Conservation (phyloP, 1,140 invertebrate species). For the Drosophila neocordata region DNA sequence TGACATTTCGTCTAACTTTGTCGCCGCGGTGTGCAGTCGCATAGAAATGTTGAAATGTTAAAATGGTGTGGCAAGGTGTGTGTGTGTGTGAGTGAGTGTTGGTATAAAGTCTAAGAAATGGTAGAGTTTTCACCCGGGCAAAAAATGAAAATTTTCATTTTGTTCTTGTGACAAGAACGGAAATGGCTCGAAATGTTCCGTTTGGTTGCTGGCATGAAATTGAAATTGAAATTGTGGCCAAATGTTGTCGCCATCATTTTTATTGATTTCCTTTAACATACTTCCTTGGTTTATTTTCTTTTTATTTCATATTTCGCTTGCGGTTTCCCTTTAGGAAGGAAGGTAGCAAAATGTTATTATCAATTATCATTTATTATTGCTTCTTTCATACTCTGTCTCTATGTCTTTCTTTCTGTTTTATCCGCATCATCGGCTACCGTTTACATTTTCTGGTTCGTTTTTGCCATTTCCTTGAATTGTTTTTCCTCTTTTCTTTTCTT, state of each 20-base stretch:
- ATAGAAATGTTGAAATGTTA: slow-evolving; percentile 59
- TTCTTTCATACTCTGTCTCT: not conserved
- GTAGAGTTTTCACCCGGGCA: slow-evolving; percentile 29
- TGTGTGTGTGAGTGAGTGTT: not conserved
- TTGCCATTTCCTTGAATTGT: slow-evolving; percentile 27
- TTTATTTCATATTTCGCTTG: slow-evolving; percentile 23
- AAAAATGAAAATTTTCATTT: slow-evolving; percentile 75
- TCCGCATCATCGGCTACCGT: slow-evolving; percentile 39
- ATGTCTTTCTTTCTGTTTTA: slow-evolving; percentile 12
- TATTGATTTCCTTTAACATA: slow-evolving; percentile 71
- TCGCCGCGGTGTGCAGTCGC: slow-evolving; percentile 68
- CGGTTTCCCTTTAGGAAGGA: slow-evolving; percentile 54
- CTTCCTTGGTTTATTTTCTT: slow-evolving; percentile 54
- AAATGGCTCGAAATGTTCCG: slow-evolving; percentile 71
- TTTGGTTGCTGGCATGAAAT: slow-evolving; percentile 51
- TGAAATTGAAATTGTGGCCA: slow-evolving; percentile 77
- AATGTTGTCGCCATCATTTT: slow-evolving; percentile 71
- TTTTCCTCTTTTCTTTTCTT: not conserved
- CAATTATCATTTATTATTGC: slow-evolving; percentile 79
- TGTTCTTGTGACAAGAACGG: slow-evolving; percentile 29
- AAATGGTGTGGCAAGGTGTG: slow-evolving; percentile 24
- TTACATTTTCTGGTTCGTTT: slow-evolving; percentile 33
- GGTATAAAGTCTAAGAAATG: slow-evolving; percentile 60
- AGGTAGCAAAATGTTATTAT: slow-evolving; percentile 76
- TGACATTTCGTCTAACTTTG: slow-evolving; percentile 82